Base-by-base conservation (phyloP, 2,888 invertebrate genomes). In the Lasioglossum villosulum region DNA sequence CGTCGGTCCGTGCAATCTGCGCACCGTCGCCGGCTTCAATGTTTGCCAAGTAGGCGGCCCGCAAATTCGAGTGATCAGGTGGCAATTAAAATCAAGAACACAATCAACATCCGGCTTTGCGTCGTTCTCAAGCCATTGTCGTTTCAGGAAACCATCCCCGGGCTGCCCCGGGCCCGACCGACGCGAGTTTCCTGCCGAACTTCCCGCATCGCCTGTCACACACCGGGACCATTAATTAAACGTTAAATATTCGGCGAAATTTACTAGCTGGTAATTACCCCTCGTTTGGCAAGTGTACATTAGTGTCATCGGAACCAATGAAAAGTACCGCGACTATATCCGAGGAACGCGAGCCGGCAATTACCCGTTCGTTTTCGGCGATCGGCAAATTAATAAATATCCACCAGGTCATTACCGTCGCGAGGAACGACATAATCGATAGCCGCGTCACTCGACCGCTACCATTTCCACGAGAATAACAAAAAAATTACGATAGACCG, bases 1-100 rank as follows among this genome's bases (percentile, higher is more conserved):
- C 16, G 52, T 72, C 52, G 66, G n/a, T 56, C 45, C 68, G 37
- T 45, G 30, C 34, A 82, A 83, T 68, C 56, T 66, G 39, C 56
- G 39, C 12, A 14, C 39, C 63, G 75, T 48, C 59, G 37, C 12
- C 56, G n/a, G n/a, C 30, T n/a, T 19, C 34, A 76, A 82, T 75
- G 63, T 76, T 82, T 59, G 66, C 45, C 42, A 37, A 68, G 72
- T 30, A n/a, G 70, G 23, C 19, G 56, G 14, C 34, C 14, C 27
- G 70, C 19, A 37, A 59, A 39, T 14, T 39, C 48, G 42, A 4
- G 14, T 56, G n/a, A 34, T 2, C 34, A 27, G 45, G 23, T 12
- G 70, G 68, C 81, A 72, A 78, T 66, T 48, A 42, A 78, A 72
- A 68, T 71, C 56, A 37, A 37, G 77, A 59, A 45, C 37, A n/a